Conservation (phyloP, 2,797 vertebrate species). For the Rhinichthys osculus region DNA sequence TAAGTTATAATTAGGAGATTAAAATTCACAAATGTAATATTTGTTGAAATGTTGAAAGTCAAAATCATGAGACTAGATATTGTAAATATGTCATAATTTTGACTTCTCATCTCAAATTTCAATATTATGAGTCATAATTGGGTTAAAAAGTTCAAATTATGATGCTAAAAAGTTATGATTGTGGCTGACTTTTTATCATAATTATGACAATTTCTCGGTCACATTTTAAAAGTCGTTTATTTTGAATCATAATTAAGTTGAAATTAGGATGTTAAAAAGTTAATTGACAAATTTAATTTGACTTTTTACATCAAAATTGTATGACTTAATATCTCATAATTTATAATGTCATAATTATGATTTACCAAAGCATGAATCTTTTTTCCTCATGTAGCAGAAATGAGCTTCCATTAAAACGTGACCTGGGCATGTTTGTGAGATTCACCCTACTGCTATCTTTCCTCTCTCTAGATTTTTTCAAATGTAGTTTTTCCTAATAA, state of each 20-base stretch:
- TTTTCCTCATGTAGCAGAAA: neutral
- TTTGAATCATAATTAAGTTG: neutral
- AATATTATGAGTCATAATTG: neutral
- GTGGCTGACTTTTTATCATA: neutral
- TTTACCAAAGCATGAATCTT: neutral
- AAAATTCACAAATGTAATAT: neutral
- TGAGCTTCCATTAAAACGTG: neutral
- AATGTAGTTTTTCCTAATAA: conserved; percentile 75
- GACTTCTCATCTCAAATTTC: neutral
- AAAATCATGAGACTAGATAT: neutral
- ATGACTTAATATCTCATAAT: neutral
- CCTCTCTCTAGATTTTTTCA: conserved; percentile 59
- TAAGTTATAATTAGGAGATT: neutral
- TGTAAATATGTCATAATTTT: neutral
- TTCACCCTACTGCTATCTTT: conserved; percentile 46
- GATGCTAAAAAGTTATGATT: too few relatives aligned
- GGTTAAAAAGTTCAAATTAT: neutral
- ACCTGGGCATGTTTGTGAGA: neutral
- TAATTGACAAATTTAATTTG: neutral
- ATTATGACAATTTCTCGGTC: neutral
- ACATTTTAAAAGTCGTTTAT: neutral
- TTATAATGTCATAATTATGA: neutral
- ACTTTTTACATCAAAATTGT: neutral
- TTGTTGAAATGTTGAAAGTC: too few relatives aligned
- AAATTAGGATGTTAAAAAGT: too few relatives aligned